Conservation (phyloP, 2,113 vertebrate genomes). For the Rhizomys pruinosus region DNA sequence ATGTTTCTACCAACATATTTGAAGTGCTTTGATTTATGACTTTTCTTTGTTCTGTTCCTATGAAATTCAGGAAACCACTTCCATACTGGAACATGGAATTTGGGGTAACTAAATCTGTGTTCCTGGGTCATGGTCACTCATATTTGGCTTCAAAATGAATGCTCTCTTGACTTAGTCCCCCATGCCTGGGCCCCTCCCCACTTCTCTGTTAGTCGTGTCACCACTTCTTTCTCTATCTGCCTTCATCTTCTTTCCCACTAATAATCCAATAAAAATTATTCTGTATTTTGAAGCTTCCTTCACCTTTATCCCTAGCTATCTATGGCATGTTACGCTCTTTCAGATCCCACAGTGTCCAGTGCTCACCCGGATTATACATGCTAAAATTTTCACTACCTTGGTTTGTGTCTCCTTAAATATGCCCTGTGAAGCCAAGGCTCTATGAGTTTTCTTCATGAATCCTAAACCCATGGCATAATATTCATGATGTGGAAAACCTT, state of each 20-base stretch:
- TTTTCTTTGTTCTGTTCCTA: too few species aligned
- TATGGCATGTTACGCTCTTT: neutral
- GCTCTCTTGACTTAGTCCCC: neutral
- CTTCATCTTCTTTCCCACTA: neutral
- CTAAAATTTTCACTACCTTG: neutral
- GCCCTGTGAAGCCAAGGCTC: neutral
- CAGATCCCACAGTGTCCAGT: neutral
- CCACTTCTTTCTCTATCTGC: neutral
- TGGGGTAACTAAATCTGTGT: too few species aligned
- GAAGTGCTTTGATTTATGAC: too few species aligned
- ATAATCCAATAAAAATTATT: neutral
- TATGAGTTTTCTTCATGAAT: constrained; percentile 3
- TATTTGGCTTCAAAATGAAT: too few species aligned
- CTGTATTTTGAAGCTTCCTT: neutral
- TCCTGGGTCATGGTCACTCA: too few species aligned
- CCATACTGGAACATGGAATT: too few species aligned
- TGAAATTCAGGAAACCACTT: too few species aligned
- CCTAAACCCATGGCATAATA: neutral
- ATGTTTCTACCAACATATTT: too few species aligned
- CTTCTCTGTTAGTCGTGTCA: neutral
- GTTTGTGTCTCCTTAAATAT: neutral
- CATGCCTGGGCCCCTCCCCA: neutral
- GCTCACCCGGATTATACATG: neutral
- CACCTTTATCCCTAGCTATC: neutral
- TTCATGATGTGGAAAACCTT: neutral